Conservation (phyloP, 1,140 invertebrate species). For the Nixonia krombeini region DNA sequence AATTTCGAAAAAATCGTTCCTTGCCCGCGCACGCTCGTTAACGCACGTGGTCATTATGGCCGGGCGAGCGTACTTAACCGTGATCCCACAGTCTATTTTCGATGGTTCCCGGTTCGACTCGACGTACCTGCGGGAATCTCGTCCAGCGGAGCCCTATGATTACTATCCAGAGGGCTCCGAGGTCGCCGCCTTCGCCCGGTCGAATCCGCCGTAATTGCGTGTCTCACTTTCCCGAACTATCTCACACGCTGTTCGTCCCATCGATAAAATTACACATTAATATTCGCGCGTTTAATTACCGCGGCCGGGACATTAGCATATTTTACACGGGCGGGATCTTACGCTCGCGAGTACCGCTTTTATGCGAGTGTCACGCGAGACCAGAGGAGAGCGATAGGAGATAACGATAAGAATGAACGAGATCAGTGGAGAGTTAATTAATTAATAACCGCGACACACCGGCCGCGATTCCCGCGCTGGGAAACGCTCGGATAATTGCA, state of each 20-base stretch:
- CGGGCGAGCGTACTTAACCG: background rate
- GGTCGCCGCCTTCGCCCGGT: conserved; percentile 15
- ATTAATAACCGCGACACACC: too few relatives aligned
- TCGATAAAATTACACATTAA: too few relatives aligned
- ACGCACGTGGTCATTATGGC: conserved; percentile 4
- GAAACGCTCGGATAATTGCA: too few relatives aligned
- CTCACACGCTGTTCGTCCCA: conserved; percentile 11
- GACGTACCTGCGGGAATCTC: conserved; percentile 27
- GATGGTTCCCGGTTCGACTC: conserved; percentile 11
- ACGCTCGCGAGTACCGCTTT: too few relatives aligned
- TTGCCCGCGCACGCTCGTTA: too few relatives aligned
- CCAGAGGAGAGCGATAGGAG: too few relatives aligned
- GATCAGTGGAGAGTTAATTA: background rate
- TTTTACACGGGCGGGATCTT: too few relatives aligned
- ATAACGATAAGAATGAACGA: too few relatives aligned
- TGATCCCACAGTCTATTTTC: conserved; percentile 29
- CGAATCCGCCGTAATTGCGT: conserved; percentile 27
- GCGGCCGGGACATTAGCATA: too few relatives aligned
- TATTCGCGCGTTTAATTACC: too few relatives aligned
- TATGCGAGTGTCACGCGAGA: too few relatives aligned
- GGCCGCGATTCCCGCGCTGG: too few relatives aligned
- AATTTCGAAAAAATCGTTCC: conserved; percentile 2
- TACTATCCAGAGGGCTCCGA: conserved; percentile 23
- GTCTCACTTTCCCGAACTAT: conserved; percentile 13
- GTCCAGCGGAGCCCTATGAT: conserved; percentile 30